These are phyloP conservation scores for Uria lomvia DNA, from an alignment of 2,113 vertebrate species.

Conservation along the genomic window DNA sequence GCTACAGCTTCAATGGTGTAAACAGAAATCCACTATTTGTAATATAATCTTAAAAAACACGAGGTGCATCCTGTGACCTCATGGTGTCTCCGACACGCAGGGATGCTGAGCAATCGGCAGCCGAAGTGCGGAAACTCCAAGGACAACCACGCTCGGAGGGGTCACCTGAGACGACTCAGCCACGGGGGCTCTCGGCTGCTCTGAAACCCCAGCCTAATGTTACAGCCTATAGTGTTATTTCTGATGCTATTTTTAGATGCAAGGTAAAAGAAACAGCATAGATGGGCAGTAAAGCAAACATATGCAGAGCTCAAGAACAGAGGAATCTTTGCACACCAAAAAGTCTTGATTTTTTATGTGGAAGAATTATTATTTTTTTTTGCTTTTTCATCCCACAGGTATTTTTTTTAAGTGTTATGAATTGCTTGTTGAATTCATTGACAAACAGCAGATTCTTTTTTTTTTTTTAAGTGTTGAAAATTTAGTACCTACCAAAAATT, in stretches of 20 bases:
- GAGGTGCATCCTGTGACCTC: neutral
- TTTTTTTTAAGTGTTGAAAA: neutral
- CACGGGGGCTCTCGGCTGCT: neutral
- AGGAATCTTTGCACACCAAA: neutral
- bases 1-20: neutral
- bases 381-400: neutral
- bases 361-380: neutral
- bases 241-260: neutral
- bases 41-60: neutral
- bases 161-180: neutral
- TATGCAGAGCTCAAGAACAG: neutral
- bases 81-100: accelerated
- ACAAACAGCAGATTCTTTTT: neutral
- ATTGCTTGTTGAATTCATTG: neutral
- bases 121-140: neutral
- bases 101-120: neutral
- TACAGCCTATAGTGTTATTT: neutral
- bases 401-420: neutral
- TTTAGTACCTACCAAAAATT: neutral
- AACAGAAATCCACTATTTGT: neutral
- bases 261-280: neutral
- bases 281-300: neutral
- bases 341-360: neutral
- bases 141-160: neutral
- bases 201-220: neutral